Percentiles rank a stretch among this genome's conserved stretches.
phyloP scores from a whole-genome alignment of 2,888 invertebrate species.

The Machimus rusticus region DNA sequence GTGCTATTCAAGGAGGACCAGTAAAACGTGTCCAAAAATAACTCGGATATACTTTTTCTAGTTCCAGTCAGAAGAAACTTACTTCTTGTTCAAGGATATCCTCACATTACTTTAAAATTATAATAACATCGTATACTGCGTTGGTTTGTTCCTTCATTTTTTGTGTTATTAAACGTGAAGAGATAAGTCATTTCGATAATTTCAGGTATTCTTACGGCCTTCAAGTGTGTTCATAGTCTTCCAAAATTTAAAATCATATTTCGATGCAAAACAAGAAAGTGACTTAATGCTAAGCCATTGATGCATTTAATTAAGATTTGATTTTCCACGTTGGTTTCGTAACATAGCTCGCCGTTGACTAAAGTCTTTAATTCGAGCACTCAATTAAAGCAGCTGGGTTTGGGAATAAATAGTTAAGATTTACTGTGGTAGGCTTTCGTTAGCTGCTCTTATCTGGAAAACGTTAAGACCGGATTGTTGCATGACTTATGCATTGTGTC shows the following conservation, averaged over 20 bases:
- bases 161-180: not conserved
- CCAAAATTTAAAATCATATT: not conserved
- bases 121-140: not conserved
- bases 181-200: not conserved
- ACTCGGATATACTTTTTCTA: not conserved
- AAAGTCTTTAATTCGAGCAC: not conserved
- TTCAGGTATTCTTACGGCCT: not conserved
- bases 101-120: not conserved
- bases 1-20: not conserved
- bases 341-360: not conserved
- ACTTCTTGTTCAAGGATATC: not conserved
- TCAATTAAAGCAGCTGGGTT: not conserved
- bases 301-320: not conserved
- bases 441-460: not conserved
- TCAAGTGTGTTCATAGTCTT: not conserved
- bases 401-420: not conserved
- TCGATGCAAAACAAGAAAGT: not conserved
- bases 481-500: not conserved
- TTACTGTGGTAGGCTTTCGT: not conserved
- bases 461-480: not conserved
- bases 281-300: not conserved
- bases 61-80: not conserved
- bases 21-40: not conserved
- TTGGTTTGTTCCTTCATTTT: not conserved
- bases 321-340: not conserved